These are phyloP conservation scores for Eupleurogrammus muticus DNA, from an alignment of 2,797 vertebrate genomes.

Conservation along the genomic window DNA sequence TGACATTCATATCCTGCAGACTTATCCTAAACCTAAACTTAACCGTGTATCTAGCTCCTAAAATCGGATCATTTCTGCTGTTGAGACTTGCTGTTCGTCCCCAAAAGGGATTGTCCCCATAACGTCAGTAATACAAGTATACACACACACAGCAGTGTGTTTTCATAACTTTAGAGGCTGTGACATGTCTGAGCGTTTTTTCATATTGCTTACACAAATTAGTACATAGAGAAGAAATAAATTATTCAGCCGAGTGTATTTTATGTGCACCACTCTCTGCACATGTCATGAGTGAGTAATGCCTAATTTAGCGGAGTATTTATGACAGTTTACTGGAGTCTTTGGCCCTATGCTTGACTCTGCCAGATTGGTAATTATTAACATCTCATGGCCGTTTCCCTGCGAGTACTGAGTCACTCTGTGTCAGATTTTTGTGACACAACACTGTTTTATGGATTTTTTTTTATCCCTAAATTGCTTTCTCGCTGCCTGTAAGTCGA, in stretches of 20 bases:
- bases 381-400: constrained; percentile 14
- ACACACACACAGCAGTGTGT: not conserved
- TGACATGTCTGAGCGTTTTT: not conserved
- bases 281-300: constrained; percentile 8
- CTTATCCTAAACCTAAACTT: not conserved
- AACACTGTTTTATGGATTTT: not conserved
- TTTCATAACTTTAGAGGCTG: not conserved
- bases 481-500: not conserved
- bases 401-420: not conserved
- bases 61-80: not conserved
- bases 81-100: not conserved
- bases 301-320: constrained; percentile 43
- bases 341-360: constrained; percentile 29
- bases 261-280: not conserved
- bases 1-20: not conserved
- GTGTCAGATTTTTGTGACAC: not conserved
- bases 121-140: not conserved
- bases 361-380: constrained; percentile 43
- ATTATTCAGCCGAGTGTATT: not conserved
- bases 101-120: not conserved
- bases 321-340: constrained; percentile 34
- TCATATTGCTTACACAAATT: not conserved
- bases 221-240: not conserved
- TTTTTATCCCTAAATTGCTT: not conserved
- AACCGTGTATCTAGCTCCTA: not conserved